Conservation (phyloP, 2,888 invertebrate genomes). For the Athripsodes cinereus region DNA sequence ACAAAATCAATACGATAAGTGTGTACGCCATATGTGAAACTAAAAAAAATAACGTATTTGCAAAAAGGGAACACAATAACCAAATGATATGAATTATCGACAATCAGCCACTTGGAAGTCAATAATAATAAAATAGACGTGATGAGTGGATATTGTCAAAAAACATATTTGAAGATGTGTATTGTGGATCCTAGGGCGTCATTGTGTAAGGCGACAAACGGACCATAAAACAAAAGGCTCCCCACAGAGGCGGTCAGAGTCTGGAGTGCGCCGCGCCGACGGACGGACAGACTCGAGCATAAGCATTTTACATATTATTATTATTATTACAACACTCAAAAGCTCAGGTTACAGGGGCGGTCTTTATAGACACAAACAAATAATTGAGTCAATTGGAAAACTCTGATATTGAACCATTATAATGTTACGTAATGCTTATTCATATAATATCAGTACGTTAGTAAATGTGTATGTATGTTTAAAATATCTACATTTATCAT, state of each 20-base stretch:
- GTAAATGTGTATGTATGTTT: too few relatives aligned
- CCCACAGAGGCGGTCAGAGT: conserved; percentile 9
- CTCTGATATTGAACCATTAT: too few relatives aligned
- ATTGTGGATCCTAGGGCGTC: neutral
- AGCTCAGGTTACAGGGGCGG: neutral
- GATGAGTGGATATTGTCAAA: neutral
- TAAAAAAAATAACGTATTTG: too few relatives aligned
- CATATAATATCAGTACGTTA: too few relatives aligned
- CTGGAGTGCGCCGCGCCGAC: conserved; percentile 5
- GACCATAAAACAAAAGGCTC: conserved; percentile 50
- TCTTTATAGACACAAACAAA: neutral
- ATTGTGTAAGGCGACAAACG: conserved; percentile 44
- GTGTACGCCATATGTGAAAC: too few relatives aligned
- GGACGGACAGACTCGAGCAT: neutral
- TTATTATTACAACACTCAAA: neutral
- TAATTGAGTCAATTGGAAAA: neutral
- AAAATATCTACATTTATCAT: too few relatives aligned
- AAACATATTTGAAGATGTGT: neutral
- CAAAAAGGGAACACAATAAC: too few relatives aligned
- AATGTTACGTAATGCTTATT: too few relatives aligned
- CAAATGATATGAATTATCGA: too few relatives aligned
- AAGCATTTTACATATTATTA: too few relatives aligned
- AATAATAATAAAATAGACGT: neutral
- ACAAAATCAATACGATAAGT: too few relatives aligned
- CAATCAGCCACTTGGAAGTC: too few relatives aligned